These are phyloP conservation scores for Tympanoctomys barrerae DNA, from an alignment of 2,797 vertebrate species.

Conservation along the genomic window DNA sequence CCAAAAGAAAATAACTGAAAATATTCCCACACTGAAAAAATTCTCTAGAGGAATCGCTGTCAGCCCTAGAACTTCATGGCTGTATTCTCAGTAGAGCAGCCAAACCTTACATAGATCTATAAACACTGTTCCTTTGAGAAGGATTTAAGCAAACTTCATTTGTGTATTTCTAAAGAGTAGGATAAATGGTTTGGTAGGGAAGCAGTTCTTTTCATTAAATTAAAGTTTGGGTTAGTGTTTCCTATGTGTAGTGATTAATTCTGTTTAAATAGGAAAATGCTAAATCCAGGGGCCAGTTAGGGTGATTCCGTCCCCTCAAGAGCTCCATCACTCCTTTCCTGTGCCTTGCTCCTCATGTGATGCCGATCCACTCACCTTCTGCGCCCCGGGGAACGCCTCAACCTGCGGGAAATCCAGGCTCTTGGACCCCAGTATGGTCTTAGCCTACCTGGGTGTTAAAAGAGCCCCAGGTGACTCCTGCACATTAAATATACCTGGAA, in stretches of 20 bases:
- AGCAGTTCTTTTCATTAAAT: neutral
- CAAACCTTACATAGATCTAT: neutral
- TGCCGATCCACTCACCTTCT: accelerated
- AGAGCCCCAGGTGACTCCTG: neutral
- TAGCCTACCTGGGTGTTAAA: neutral
- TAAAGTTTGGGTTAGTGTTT: neutral
- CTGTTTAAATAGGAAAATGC: constrained; percentile 1
- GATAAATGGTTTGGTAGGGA: neutral
- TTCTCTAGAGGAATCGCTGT: neutral
- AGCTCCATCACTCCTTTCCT: neutral
- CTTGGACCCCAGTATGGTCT: too few relatives aligned
- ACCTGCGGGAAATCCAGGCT: neutral
- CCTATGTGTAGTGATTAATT: neutral
- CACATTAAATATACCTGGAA: neutral
- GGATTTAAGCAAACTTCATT: neutral
- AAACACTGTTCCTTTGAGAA: constrained; percentile 29
- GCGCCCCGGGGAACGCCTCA: too few relatives aligned
- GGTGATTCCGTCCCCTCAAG: neutral
- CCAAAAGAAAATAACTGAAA: constrained; percentile 21
- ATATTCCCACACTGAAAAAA: neutral
- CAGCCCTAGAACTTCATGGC: neutral
- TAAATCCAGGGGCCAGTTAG: neutral
- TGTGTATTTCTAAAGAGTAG: constrained; percentile 2
- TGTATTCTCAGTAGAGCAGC: neutral
- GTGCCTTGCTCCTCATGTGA: neutral